phyloP scores from a whole-genome alignment of 2,888 invertebrate genomes.

The Cylloceria caligata region DNA sequence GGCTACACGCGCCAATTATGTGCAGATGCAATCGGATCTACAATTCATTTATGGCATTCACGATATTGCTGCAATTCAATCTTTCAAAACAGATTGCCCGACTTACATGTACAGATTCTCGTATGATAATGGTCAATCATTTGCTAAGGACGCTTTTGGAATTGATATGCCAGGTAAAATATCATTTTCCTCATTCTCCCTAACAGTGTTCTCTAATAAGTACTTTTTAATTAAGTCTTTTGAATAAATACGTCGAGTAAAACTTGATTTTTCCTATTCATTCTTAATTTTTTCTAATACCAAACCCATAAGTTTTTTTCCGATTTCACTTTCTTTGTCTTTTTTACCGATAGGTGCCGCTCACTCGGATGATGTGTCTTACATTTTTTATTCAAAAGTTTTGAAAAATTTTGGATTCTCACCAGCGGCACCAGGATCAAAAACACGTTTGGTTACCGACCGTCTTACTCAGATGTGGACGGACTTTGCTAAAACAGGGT shows the following conservation, averaged over 20 bases:
- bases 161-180: slow-evolving; percentile 73
- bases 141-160: slow-evolving; percentile 64
- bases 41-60: slow-evolving; percentile 74
- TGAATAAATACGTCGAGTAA: no score
- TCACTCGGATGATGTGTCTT: slow-evolving; percentile 77
- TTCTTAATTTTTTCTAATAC: slow-evolving; percentile 36
- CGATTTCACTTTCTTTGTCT: no score
- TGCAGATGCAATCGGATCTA: slow-evolving; percentile 70
- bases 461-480: slow-evolving; percentile 80
- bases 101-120: slow-evolving; percentile 78
- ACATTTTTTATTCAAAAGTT: slow-evolving; percentile 74
- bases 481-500: slow-evolving; percentile 82
- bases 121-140: slow-evolving; percentile 70
- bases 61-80: slow-evolving; percentile 71
- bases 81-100: slow-evolving; percentile 26
- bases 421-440: slow-evolving; percentile 57
- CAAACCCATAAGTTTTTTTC: no score
- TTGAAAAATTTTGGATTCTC: slow-evolving; percentile 56
- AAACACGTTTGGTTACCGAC: slow-evolving; percentile 72
- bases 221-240: no score
- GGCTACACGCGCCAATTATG: slow-evolving; percentile 62
- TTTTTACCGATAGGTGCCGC: slow-evolving; percentile 71
- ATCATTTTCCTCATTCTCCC: no score
- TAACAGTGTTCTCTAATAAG: no score
- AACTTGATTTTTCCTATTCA: not conserved